phyloP scores from a whole-genome alignment of 2,113 vertebrate species.

The Nicator chloris region DNA sequence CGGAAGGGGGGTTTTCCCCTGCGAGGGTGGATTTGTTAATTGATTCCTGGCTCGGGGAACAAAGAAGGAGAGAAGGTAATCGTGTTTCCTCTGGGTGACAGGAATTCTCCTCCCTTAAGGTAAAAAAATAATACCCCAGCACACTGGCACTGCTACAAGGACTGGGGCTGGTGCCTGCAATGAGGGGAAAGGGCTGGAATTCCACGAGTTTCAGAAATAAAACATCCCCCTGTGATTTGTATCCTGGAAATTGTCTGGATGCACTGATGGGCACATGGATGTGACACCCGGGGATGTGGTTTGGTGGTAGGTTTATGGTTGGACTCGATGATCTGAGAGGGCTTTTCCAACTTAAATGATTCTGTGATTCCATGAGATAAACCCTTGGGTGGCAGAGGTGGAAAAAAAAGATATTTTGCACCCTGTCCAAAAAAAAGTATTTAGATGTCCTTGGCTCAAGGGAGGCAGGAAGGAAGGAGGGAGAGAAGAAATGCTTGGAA shows the following conservation, averaged over 20 bases:
- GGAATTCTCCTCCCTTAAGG: background rate
- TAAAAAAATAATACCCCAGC: background rate
- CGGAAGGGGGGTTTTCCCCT: background rate
- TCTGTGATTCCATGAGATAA: background rate
- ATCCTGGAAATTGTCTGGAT: background rate
- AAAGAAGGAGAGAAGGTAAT: conserved; percentile 13
- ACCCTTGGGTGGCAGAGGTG: background rate
- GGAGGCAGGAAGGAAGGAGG: background rate
- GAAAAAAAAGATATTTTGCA: background rate
- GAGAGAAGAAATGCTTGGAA: background rate
- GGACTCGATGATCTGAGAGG: background rate
- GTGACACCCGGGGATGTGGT: background rate
- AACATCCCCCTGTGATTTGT: background rate
- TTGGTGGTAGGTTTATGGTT: background rate
- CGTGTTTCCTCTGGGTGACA: background rate
- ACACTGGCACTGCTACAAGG: background rate
- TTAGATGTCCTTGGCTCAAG: background rate
- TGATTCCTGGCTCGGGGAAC: background rate
- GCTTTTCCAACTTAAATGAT: background rate
- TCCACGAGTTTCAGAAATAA: background rate
- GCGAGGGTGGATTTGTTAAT: background rate
- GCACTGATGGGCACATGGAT: background rate
- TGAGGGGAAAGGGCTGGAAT: background rate
- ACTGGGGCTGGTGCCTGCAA: background rate
- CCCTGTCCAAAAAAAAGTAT: background rate